Percentiles rank a stretch among this genome's conserved stretches.
phyloP scores from a whole-genome alignment of 2,888 invertebrate genomes.

The Myopa testacea region DNA sequence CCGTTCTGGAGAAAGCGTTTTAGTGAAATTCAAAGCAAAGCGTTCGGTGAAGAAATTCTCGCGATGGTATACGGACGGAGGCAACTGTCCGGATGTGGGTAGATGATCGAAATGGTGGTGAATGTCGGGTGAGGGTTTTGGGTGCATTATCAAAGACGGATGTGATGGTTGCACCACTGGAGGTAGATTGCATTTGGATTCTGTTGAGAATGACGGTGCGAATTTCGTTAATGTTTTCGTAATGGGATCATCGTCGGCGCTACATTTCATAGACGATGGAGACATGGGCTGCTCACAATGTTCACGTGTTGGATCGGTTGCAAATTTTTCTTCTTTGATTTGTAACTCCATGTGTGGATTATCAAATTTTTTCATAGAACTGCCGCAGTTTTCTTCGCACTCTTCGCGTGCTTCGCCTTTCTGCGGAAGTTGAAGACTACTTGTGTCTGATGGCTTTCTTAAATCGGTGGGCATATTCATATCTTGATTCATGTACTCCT shows the following conservation, averaged over 20 bases:
- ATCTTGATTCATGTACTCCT: constrained; percentile 54
- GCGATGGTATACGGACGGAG: constrained; percentile 61
- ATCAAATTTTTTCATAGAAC: constrained; percentile 25
- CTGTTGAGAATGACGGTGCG: constrained; percentile 50
- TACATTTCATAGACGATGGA: background rate
- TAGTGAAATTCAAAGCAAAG: constrained; percentile 62
- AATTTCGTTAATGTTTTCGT: constrained; percentile 46
- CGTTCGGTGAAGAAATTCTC: constrained; percentile 65
- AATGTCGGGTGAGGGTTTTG: constrained; percentile 70
- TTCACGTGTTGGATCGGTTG: constrained; percentile 50
- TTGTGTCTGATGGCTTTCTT: constrained; percentile 60
- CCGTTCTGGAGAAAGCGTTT: constrained; percentile 64
- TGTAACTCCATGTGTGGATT: constrained; percentile 57
- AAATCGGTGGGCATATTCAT: constrained; percentile 66
- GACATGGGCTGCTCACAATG: constrained; percentile 38
- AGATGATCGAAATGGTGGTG: constrained; percentile 61
- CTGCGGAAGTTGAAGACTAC: constrained; percentile 55
- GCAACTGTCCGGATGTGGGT: constrained; percentile 63
- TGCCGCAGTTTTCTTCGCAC: background rate
- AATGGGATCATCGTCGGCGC: background rate
- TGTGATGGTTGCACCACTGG: constrained; percentile 67
- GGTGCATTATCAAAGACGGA: constrained; percentile 58
- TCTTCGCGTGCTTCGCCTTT: constrained; percentile 53
- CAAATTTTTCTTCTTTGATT: constrained; percentile 62
- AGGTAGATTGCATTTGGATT: constrained; percentile 65